These are phyloP conservation scores for Scaptodrosophila latifasciaeformis DNA, from an alignment of 2,888 invertebrate genomes.

Conservation along the genomic window DNA sequence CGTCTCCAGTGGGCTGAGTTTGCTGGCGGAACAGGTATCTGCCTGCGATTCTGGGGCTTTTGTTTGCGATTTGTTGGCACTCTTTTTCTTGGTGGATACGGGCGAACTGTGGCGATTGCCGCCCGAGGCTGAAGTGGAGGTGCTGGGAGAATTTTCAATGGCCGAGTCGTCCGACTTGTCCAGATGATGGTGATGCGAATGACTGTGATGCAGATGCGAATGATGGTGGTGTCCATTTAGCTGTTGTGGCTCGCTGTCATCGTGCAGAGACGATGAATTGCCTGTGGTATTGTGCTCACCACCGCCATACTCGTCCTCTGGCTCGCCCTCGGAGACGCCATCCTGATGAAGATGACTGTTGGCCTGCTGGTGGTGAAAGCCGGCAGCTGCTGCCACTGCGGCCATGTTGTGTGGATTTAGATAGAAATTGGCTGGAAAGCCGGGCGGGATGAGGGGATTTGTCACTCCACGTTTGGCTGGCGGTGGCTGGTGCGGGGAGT, in stretches of 20 bases:
- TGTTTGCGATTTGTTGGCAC: slow-evolving; percentile 37
- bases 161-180: slow-evolving; percentile 72
- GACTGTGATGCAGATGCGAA: slow-evolving; percentile 29
- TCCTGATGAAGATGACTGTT: slow-evolving; percentile 45
- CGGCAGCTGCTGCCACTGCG: slow-evolving; percentile 49
- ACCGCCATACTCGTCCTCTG: slow-evolving; percentile 53
- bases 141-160: slow-evolving; percentile 70
- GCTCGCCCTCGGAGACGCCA: slow-evolving; percentile 56
- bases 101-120: slow-evolving; percentile 60
- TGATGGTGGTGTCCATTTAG: slow-evolving; percentile 56
- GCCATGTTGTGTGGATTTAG: slow-evolving; percentile 63
- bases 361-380: slow-evolving; percentile 45
- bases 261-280: slow-evolving; percentile 54
- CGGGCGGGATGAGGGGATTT: slow-evolving; percentile 47
- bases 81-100: slow-evolving; percentile 66
- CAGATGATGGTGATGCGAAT: slow-evolving; percentile 39
- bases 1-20: slow-evolving; percentile 44
- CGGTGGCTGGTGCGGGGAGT: slow-evolving; percentile 77
- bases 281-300: slow-evolving; percentile 59
- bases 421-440: slow-evolving; percentile 65
- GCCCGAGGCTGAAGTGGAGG: slow-evolving; percentile 50
- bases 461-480: slow-evolving; percentile 77
- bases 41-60: slow-evolving; percentile 23
- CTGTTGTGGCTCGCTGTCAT: slow-evolving; percentile 49
- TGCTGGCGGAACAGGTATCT: slow-evolving; percentile 15